phyloP scores from a whole-genome alignment of 2,888 invertebrate genomes.

The Limenitis camilla region DNA sequence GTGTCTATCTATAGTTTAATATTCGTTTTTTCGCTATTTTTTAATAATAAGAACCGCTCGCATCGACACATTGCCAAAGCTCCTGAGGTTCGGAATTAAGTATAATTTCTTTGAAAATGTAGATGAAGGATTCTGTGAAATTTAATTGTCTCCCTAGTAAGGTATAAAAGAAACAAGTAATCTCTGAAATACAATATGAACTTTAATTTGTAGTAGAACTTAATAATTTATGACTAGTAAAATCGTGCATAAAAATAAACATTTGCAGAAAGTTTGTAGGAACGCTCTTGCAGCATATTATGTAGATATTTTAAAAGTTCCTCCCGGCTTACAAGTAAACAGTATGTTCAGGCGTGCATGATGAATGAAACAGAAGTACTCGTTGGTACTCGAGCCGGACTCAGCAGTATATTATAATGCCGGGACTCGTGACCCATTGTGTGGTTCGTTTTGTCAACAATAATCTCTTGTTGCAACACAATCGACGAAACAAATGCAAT shows the following conservation, averaged over 20 bases:
- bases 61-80: too few species aligned
- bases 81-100: too few species aligned
- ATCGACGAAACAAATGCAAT: constrained; percentile 18
- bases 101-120: too few species aligned
- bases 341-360: constrained; percentile 15
- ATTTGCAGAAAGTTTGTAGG: constrained; percentile 8
- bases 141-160: too few species aligned
- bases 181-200: too few species aligned
- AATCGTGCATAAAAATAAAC: constrained; percentile 6
- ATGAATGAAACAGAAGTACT: constrained; percentile 21
- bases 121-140: too few species aligned
- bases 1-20: too few species aligned
- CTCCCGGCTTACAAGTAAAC: constrained; percentile 13
- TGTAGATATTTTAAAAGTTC: constrained; percentile 19
- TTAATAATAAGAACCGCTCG: too few species aligned
- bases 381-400: constrained; percentile 13
- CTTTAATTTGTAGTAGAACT: too few species aligned
- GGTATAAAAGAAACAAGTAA: too few species aligned
- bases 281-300: constrained; percentile 4
- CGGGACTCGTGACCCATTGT: constrained; percentile 20
- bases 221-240: too few species aligned
- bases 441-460: constrained; percentile 21
- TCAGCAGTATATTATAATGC: constrained; percentile 19
- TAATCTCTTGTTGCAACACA: constrained; percentile 19
- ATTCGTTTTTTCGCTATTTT: too few species aligned